A percentile compares a stretch with the other conserved stretches of the same genome.
phyloP scores from a whole-genome alignment of 2,797 vertebrate genomes.

The Chelidonichthys spinosus region DNA sequence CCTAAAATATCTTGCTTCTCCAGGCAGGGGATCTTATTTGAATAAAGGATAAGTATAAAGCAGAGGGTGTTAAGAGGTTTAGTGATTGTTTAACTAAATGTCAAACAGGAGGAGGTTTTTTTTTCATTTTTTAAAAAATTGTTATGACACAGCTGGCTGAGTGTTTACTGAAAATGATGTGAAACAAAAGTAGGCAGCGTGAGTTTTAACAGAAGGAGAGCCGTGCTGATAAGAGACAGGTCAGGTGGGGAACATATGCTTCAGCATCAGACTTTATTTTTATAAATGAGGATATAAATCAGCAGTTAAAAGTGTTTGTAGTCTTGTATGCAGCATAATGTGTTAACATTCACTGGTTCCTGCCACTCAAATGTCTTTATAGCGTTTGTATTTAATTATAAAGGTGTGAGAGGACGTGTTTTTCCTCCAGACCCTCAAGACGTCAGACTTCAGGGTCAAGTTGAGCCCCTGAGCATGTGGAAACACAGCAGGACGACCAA shows the following conservation, averaged over 20 bases:
- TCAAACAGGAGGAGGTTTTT: constrained; percentile 6
- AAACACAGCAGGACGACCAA: background rate
- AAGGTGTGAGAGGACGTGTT: background rate
- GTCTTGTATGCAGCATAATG: too few species aligned
- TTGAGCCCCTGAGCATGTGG: background rate
- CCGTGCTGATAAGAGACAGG: background rate
- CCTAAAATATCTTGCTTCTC: constrained; percentile 5
- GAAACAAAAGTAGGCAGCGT: constrained; percentile 10
- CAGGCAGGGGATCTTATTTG: constrained; percentile 6
- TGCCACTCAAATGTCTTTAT: background rate
- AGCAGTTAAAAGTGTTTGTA: too few species aligned
- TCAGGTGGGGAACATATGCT: background rate
- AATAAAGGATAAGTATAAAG: constrained; percentile 3
- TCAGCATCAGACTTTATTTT: too few species aligned
- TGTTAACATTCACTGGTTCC: background rate
- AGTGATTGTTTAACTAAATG: constrained; percentile 38
- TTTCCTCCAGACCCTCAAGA: background rate
- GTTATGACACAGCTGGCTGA: background rate
- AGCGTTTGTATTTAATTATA: background rate
- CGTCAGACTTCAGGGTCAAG: background rate
- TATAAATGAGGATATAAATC: too few species aligned
- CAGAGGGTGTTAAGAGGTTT: constrained; percentile 14
- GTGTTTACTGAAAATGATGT: constrained; percentile 4
- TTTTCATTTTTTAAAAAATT: background rate
- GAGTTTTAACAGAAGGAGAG: constrained; percentile 4